Evolutionary conservation across 1,140 invertebrate genomes (phyloP).

Genomic region (Heliconius congener): DNA sequence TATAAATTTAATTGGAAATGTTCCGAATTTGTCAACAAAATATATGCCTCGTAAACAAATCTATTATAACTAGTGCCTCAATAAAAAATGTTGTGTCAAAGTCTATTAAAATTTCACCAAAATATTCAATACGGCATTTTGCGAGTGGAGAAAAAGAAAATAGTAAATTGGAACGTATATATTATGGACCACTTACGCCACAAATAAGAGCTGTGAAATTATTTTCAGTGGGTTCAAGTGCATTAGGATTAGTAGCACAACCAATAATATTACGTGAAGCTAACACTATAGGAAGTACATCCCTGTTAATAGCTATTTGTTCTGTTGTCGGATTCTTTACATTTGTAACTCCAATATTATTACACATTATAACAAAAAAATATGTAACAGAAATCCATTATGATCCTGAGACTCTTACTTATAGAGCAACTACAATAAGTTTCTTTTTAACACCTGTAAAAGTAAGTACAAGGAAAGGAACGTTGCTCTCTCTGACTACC

Average conservation of each 20-base stretch:
- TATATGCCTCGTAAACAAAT: constrained; percentile 26
- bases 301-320: constrained; percentile 83
- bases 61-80: not conserved
- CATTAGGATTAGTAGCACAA: constrained; percentile 86
- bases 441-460: constrained; percentile 85
- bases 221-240: constrained; percentile 90
- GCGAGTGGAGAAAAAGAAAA: constrained; percentile 52
- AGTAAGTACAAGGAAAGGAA: constrained; percentile 68
- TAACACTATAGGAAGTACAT: constrained; percentile 80
- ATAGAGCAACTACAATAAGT: constrained; percentile 86
- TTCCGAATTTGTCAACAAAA: constrained; percentile 38
- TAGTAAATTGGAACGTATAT: constrained; percentile 63
- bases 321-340: constrained; percentile 89
- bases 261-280: constrained; percentile 87
- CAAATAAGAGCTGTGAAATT: constrained; percentile 89
- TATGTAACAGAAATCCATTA: constrained; percentile 92
- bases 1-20: constrained; percentile 34
- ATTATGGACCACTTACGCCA: constrained; percentile 83
- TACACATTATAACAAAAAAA: constrained; percentile 92
- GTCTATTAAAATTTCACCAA: constrained; percentile 30
- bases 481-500: too few species aligned
- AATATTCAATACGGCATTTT: constrained; percentile 41
- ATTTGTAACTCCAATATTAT: constrained; percentile 89
- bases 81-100: constrained; percentile 7
- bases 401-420: constrained; percentile 83